Evolutionary conservation across 2,113 vertebrate genomes (phyloP).

Genomic region (Glaucomys volans): DNA sequence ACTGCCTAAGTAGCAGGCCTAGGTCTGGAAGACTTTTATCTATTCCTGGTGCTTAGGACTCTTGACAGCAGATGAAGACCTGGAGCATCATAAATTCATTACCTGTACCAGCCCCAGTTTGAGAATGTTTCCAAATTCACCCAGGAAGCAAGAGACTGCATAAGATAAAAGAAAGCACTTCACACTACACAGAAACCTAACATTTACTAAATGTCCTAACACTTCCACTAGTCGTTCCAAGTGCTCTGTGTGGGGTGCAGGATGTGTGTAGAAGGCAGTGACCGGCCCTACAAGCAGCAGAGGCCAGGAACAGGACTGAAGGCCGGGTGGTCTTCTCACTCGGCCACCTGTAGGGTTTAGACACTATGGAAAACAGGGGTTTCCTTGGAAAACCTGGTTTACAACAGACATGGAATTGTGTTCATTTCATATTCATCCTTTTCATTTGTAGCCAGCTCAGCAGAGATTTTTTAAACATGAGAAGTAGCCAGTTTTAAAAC

Average conservation of each 20-base stretch:
- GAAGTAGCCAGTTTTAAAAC: neutral
- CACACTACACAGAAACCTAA: neutral
- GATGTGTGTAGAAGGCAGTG: accelerated
- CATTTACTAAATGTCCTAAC: neutral
- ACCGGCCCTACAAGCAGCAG: accelerated
- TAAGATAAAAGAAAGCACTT: neutral
- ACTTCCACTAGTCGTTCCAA: too few relatives aligned
- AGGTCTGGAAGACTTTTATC: neutral
- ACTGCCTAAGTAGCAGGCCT: neutral
- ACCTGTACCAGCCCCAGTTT: neutral
- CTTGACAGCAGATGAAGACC: neutral
- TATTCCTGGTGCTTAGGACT: neutral
- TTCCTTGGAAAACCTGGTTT: neutral
- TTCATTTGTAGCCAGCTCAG: neutral
- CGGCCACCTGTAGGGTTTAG: accelerated
- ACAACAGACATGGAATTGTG: accelerated
- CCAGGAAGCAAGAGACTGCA: neutral
- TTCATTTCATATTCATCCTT: neutral
- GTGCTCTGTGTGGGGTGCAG: accelerated
- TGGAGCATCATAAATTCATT: neutral
- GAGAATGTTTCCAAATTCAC: neutral
- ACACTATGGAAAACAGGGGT: too few relatives aligned
- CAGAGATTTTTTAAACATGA: neutral
- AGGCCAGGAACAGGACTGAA: neutral
- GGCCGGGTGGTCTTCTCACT: neutral